phyloP scores from a whole-genome alignment of 1,140 invertebrate genomes.

The Charaxes varanes region DNA sequence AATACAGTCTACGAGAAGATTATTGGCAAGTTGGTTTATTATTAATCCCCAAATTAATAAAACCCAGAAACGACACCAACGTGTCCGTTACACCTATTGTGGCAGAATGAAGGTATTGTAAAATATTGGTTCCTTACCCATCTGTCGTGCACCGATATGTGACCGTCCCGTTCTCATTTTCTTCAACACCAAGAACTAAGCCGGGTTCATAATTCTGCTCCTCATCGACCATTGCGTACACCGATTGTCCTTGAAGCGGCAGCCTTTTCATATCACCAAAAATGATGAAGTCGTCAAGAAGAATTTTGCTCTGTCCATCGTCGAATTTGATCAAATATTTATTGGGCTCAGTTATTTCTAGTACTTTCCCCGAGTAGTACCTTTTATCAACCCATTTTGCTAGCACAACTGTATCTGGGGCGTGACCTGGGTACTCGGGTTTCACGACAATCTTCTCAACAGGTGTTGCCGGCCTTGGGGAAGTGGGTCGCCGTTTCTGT shows the following conservation, averaged over 20 bases:
- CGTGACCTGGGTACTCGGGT: slow-evolving; percentile 49
- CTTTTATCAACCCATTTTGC: slow-evolving; percentile 79
- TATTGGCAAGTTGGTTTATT: no score
- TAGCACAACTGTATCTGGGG: slow-evolving; percentile 73
- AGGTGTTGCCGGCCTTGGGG: slow-evolving; percentile 54
- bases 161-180: slow-evolving; percentile 56
- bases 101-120: no score
- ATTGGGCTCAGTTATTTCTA: slow-evolving; percentile 68
- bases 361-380: slow-evolving; percentile 76
- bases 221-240: slow-evolving; percentile 68
- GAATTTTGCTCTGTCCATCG: slow-evolving; percentile 74
- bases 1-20: no score
- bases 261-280: slow-evolving; percentile 68
- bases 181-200: slow-evolving; percentile 59
- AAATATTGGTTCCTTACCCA: no score
- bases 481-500: slow-evolving; percentile 51
- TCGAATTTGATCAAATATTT: slow-evolving; percentile 78
- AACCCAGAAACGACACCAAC: no score
- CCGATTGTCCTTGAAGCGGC: slow-evolving; percentile 64
- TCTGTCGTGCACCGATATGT: slow-evolving; percentile 69
- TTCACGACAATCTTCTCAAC: slow-evolving; percentile 52
- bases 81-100: no score
- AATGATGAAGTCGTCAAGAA: slow-evolving; percentile 77
- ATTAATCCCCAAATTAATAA: no score
- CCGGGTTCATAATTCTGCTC: slow-evolving; percentile 68